Percentiles rank a stretch among this genome's conserved stretches.
Conservation (phyloP, 2,797 vertebrate genomes). For the Bovichtus diacanthus region DNA sequence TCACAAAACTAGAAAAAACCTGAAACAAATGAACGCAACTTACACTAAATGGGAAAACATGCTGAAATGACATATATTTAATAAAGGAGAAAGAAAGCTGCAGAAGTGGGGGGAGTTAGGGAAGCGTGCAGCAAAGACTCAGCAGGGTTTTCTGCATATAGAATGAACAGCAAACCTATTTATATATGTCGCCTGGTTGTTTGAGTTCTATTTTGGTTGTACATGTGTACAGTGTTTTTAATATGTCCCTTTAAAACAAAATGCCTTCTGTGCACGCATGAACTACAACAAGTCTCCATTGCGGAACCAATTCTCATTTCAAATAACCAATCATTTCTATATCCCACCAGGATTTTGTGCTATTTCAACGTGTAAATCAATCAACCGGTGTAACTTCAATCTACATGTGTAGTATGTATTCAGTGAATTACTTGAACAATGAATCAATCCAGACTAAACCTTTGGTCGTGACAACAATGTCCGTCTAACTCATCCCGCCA, state of each 20-base stretch:
- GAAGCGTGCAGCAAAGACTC: not conserved
- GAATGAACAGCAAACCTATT: not conserved
- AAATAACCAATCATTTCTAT: not conserved
- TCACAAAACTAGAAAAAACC: not conserved
- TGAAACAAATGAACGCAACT: not conserved
- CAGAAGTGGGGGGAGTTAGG: not conserved
- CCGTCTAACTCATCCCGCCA: slow-evolving; percentile 66
- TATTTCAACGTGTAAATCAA: slow-evolving; percentile 7
- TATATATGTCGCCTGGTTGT: not conserved
- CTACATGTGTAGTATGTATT: slow-evolving; percentile 7
- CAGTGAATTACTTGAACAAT: slow-evolving; percentile 19
- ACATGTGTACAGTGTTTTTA: not conserved
- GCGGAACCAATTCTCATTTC: not conserved
- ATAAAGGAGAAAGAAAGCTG: not conserved
- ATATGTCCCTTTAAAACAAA: not conserved
- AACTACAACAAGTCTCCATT: not conserved
- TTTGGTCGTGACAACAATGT: slow-evolving; percentile 63
- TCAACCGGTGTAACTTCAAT: slow-evolving; percentile 17
- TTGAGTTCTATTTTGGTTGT: not conserved
- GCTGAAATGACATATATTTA: not conserved
- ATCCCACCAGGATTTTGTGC: not conserved
- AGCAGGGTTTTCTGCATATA: not conserved
- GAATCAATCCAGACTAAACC: slow-evolving; percentile 44
- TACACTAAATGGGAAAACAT: not conserved
- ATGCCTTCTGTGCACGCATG: not conserved